A percentile compares a stretch with the other conserved stretches of the same genome.
Conservation (phyloP, 2,113 vertebrate genomes). For the Pipra filicauda region DNA sequence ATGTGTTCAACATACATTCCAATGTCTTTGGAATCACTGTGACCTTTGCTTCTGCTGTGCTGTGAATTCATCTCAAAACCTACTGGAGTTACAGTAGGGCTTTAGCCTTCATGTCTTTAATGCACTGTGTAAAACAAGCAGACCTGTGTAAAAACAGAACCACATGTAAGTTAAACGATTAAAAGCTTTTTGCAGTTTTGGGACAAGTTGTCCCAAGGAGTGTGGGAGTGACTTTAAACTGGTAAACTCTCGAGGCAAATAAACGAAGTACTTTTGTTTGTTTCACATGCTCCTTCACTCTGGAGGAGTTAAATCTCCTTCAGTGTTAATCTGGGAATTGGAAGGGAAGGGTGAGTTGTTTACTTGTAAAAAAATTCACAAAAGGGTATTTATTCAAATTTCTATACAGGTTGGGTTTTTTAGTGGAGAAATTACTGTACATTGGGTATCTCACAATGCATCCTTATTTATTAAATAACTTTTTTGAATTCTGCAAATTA, state of each 20-base stretch:
- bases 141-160: not conserved
- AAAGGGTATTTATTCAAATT: not conserved
- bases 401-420: not conserved
- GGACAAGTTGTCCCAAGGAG: not conserved
- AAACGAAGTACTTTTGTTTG: not conserved
- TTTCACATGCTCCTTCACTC: not conserved
- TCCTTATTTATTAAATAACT: conserved; percentile 45
- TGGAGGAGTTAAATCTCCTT: not conserved
- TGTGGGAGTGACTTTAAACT: not conserved
- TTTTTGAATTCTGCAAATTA: conserved; percentile 24
- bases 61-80: not conserved
- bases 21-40: not conserved
- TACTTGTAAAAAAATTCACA: not conserved
- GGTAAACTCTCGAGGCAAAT: not conserved
- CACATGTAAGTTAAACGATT: not conserved
- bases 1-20: not conserved
- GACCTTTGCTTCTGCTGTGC: not conserved
- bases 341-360: not conserved
- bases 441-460: conserved; percentile 8
- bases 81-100: not conserved
- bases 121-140: not conserved
- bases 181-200: not conserved
- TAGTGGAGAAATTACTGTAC: not conserved
- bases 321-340: not conserved
- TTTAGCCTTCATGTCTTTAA: not conserved